A percentile compares a stretch with the other conserved stretches of the same genome.
Evolutionary conservation across 2,113 vertebrate genomes (phyloP).

Genomic region (Elephantulus edwardii): DNA sequence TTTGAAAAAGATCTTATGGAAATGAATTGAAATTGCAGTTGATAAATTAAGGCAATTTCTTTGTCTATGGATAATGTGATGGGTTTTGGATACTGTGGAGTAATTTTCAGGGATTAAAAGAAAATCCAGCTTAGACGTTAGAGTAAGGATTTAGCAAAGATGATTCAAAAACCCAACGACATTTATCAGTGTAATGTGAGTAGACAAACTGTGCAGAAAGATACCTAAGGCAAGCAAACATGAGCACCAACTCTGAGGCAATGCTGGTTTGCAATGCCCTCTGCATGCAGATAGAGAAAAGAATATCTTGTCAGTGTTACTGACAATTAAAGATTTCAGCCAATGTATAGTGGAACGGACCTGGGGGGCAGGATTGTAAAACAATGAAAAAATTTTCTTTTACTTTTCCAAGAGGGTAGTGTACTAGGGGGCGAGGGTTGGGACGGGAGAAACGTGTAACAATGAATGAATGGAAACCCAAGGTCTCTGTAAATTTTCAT

Average conservation of each 20-base stretch:
- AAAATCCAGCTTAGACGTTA: not conserved
- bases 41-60: not conserved
- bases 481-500: no score
- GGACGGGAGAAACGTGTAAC: no score
- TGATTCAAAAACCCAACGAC: not conserved
- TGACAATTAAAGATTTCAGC: not conserved
- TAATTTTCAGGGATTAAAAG: not conserved
- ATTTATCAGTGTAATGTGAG: not conserved
- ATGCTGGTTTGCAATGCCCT: not conserved
- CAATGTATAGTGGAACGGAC: no score
- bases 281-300: not conserved
- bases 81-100: rapidly evolving
- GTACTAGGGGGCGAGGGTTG: no score
- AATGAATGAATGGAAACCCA: no score
- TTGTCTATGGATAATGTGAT: not conserved
- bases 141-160: not conserved
- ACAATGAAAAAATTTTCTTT: no score
- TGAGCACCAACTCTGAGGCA: not conserved
- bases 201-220: not conserved
- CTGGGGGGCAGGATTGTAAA: not conserved
- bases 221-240: not conserved
- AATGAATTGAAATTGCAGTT: not conserved
- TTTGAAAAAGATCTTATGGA: not conserved
- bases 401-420: no score
- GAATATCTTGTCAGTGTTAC: not conserved